Conservation (phyloP, 2,113 vertebrate genomes). For the Brevimyrus niger region DNA sequence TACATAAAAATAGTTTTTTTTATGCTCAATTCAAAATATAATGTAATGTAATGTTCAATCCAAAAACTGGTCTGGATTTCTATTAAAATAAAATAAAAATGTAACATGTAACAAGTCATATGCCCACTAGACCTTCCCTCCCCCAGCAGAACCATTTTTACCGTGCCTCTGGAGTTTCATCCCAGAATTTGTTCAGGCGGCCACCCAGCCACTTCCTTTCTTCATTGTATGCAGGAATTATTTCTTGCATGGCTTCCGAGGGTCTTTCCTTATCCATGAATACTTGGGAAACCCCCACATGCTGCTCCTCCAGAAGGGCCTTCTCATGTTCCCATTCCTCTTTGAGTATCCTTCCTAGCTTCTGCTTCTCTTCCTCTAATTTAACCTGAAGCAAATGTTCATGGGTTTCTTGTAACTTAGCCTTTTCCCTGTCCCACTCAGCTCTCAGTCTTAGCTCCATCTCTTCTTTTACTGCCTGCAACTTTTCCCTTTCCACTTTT, state of each 20-base stretch:
- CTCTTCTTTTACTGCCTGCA: conserved; percentile 44
- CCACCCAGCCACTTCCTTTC: conserved; percentile 63
- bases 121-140: neutral
- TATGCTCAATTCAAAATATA: neutral
- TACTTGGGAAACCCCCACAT: conserved; percentile 55
- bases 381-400: conserved; percentile 51
- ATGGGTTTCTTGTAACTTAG: conserved; percentile 41
- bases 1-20: conserved; percentile 28
- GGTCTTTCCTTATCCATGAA: conserved; percentile 54
- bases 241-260: conserved; percentile 54
- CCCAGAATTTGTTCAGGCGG: conserved; percentile 60
- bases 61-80: neutral
- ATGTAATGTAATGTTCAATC: neutral
- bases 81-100: neutral
- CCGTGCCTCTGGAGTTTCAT: conserved; percentile 73
- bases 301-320: conserved; percentile 49
- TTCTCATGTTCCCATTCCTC: conserved; percentile 59
- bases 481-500: conserved; percentile 44
- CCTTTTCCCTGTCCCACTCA: conserved; percentile 53
- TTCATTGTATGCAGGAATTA: conserved; percentile 46
- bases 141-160: conserved; percentile 49
- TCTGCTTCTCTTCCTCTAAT: conserved; percentile 48
- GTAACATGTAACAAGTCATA: neutral
- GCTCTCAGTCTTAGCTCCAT: conserved; percentile 40
- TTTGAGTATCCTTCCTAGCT: conserved; percentile 39